Conservation (phyloP, 2,888 invertebrate species). For the Phaedon cochleariae region DNA sequence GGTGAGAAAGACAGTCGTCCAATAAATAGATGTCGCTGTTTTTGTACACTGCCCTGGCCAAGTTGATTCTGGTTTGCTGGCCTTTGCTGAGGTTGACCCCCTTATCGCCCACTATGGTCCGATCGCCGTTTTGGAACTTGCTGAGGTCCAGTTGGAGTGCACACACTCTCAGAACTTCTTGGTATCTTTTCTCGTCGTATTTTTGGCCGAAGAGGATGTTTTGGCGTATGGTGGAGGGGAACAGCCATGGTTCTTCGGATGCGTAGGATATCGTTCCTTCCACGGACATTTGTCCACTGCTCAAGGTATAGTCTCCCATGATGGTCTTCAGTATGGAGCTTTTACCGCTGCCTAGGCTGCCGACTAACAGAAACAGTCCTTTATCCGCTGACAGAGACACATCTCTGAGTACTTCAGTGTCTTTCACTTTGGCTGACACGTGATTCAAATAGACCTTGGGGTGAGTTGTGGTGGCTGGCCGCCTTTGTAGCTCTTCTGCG, state of each 20-base stretch:
- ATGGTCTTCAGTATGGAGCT: slow-evolving; percentile 51
- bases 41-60: slow-evolving; percentile 53
- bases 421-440: slow-evolving; percentile 43
- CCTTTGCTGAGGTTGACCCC: slow-evolving; percentile 72
- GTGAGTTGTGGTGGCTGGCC: not conserved
- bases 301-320: slow-evolving; percentile 45
- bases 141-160: slow-evolving; percentile 65
- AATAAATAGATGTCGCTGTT: slow-evolving; percentile 52
- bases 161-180: slow-evolving; percentile 59
- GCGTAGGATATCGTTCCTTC: slow-evolving; percentile 52
- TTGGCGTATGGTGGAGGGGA: slow-evolving; percentile 51
- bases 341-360: slow-evolving; percentile 64
- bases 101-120: slow-evolving; percentile 70
- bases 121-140: slow-evolving; percentile 53
- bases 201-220: slow-evolving; percentile 57
- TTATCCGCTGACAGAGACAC: slow-evolving; percentile 60
- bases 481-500: slow-evolving; percentile 28
- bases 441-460: slow-evolving; percentile 37
- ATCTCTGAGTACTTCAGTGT: slow-evolving; percentile 57
- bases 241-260: slow-evolving; percentile 54
- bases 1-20: slow-evolving; percentile 51
- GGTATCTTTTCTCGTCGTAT: slow-evolving; percentile 54
- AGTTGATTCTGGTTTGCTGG: slow-evolving; percentile 57
- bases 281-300: slow-evolving; percentile 42
- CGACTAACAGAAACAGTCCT: slow-evolving; percentile 66